Percentiles rank a stretch among this genome's conserved stretches.
Conservation (phyloP, 2,113 vertebrate species). For the Plectropomus leopardus region DNA sequence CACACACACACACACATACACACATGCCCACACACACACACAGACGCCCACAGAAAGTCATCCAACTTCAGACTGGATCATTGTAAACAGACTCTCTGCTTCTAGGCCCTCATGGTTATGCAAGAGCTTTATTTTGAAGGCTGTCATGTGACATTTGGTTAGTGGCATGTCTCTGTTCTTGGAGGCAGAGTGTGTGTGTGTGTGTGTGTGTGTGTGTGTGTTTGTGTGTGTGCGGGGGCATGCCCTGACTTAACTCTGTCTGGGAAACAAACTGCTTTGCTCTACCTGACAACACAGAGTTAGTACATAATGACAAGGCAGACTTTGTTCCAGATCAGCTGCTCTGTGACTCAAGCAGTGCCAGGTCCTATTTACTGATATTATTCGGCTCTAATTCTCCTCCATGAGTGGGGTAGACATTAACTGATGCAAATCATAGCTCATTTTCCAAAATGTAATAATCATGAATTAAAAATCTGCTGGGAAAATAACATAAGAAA, state of each 20-base stretch:
- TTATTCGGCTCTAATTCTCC: conserved; percentile 3
- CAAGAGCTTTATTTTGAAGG: conserved; percentile 75
- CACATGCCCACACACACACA: conserved; percentile 24
- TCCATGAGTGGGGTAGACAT: neutral
- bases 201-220: neutral
- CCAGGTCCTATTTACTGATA: conserved; percentile 36
- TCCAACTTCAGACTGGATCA: conserved; percentile 64
- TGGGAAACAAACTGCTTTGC: conserved; percentile 34
- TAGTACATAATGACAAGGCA: conserved; percentile 7
- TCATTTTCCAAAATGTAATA: conserved; percentile 19
- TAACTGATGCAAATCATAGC: conserved; percentile 10
- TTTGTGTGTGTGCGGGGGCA: neutral
- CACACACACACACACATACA: conserved; percentile 5
- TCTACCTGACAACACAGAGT: conserved; percentile 48
- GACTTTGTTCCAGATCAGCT: conserved; percentile 43
- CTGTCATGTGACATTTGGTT: conserved; percentile 73
- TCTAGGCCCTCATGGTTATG: conserved; percentile 64
- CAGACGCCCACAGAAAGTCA: conserved; percentile 41
- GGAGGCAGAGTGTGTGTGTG: conserved; percentile 2
- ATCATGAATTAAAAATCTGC: conserved; percentile 5
- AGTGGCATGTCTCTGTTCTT: conserved; percentile 50
- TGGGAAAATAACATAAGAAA: neutral
- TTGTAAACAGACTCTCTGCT: conserved; percentile 60
- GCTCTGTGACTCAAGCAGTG: conserved; percentile 17
- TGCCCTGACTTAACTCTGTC: conserved; percentile 37